phyloP scores from a whole-genome alignment of 2,888 invertebrate genomes.

The Nemotelus nigrinus region DNA sequence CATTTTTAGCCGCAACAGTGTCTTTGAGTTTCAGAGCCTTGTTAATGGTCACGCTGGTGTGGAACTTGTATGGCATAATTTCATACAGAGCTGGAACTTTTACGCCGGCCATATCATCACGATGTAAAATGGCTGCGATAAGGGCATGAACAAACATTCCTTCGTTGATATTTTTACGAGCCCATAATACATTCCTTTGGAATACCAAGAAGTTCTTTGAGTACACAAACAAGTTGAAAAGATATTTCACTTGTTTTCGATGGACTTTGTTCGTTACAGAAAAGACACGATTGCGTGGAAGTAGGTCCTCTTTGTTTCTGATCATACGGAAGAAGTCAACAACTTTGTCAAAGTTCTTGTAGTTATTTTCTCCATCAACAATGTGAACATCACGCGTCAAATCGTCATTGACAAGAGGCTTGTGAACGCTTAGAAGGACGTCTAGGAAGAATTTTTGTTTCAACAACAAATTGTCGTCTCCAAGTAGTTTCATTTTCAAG shows the following conservation, averaged over 20 bases:
- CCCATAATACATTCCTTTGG: conserved; percentile 69
- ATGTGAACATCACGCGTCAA: conserved; percentile 23
- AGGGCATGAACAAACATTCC: conserved; percentile 79
- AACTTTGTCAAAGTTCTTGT: conserved; percentile 64
- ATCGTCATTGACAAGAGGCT: conserved; percentile 48
- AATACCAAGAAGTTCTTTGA: conserved; percentile 72
- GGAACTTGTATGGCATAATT: conserved; percentile 80
- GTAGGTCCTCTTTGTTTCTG: conserved; percentile 62
- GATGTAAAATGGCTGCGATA: conserved; percentile 74
- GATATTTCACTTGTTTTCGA: conserved; percentile 51
- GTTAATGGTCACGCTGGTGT: conserved; percentile 56
- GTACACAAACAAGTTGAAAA: conserved; percentile 70
- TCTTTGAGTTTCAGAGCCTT: conserved; percentile 62
- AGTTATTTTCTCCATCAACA: conserved; percentile 39
- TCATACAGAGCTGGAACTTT: conserved; percentile 79
- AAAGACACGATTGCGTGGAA: conserved; percentile 67
- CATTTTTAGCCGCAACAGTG: conserved; percentile 42
- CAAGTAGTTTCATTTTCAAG: conserved; percentile 17
- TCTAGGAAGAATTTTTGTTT: conserved; percentile 65
- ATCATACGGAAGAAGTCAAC: conserved; percentile 65
- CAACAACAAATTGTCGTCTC: conserved; percentile 24
- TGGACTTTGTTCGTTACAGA: conserved; percentile 60
- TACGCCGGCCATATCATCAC: conserved; percentile 73
- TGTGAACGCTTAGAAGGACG: conserved; percentile 66
- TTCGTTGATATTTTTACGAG: conserved; percentile 76